Base-by-base conservation (phyloP, 2,888 invertebrate genomes). In the Xiphydria camelus region DNA sequence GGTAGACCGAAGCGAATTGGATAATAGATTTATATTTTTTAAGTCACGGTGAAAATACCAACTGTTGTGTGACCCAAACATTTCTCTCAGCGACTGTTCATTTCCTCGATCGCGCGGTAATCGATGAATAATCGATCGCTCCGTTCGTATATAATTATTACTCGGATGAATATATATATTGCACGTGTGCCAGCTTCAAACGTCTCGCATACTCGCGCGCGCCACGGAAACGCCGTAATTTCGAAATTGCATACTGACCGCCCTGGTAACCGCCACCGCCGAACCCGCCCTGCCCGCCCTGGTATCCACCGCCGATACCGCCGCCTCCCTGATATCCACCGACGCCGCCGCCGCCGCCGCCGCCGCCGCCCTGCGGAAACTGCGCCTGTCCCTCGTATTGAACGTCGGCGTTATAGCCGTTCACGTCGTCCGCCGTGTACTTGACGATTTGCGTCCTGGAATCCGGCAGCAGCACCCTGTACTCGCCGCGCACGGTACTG, bases 321-420 rank as follows among this genome's bases (percentile, higher is more conserved):
- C 51, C 51, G 55, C 57, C 60, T 46, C 44, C 37, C 45, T 59
- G 60, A 45, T 57, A 60, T 23, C 55, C 53, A 19, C 41, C 49
- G 21, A 38, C 45, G 37, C 53, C 53, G 42, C 48, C 49, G 39
- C 37, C 36, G 34, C 43, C 43, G 44, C 45, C 33, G 10, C 46
- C 46, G 29, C 38, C 35, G 9, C 39, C 40, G 6, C 57, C 48
- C 21, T 66, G 56, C 3, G 76, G 71, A 52, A 72, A 77, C 48
- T 73, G 72, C 6, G 77, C 76, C 53, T 78, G 74, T 21, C 78
- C 80, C 61, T 79, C 77, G 68, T 80, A 80, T 37, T 75, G 74
- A 50, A 92, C 90, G 79, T 91, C 90, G 60, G 92, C 93, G 66
- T 91, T 89, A 78, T 89, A 93, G 38, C 93, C 93, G 57, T 87